Base-by-base conservation (phyloP, 1,140 invertebrate genomes). In the Hestina assimilis region DNA sequence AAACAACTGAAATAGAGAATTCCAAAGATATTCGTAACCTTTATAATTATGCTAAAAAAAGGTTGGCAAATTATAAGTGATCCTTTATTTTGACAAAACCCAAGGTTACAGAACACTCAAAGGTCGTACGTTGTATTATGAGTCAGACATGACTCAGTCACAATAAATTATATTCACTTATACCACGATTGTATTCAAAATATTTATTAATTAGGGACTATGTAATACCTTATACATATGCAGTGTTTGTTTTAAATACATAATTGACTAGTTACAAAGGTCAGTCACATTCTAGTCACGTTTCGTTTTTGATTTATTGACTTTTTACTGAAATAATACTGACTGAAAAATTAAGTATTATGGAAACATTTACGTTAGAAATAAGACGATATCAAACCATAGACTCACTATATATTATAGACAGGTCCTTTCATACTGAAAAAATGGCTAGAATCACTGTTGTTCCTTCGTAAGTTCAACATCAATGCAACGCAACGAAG, bases 161-260 rank as follows among this genome's bases (percentile, higher is more conserved):
- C 8, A n/a, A 14, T 9, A 28, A 12, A 42, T n/a, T 42, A 21
- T 29, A 31, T 12, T 20, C 2, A 42, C 31, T 15, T 28, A 46
- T 14, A 28, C 2, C 29, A 28, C 43, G n/a, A 46, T 46, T 46
- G 43, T 46, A 46, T 46, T 46, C 43, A 26, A 46, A 20, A 46
- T 20, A n/a, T 17, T 35, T 19, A 46, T 46, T 46, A 19, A 46
- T 46, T 46, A 31, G 9, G 17, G 31, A 31, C 15, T 29, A 46
- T 23, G 17, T 17, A 38, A 11, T 46, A 7, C 19, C 12, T 20
- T 20, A 31, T 19, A 15, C 8, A 46, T 46, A 31, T 31, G 15
- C 2, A 38, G 1, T 4, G 4, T 4, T 19, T 3, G 9, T 9
- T 38, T 7, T 17, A 38, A 35, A 33, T 17, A n/a, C n/a, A n/a